phyloP scores from a whole-genome alignment of 2,797 vertebrate genomes.

The Manis javanica region DNA sequence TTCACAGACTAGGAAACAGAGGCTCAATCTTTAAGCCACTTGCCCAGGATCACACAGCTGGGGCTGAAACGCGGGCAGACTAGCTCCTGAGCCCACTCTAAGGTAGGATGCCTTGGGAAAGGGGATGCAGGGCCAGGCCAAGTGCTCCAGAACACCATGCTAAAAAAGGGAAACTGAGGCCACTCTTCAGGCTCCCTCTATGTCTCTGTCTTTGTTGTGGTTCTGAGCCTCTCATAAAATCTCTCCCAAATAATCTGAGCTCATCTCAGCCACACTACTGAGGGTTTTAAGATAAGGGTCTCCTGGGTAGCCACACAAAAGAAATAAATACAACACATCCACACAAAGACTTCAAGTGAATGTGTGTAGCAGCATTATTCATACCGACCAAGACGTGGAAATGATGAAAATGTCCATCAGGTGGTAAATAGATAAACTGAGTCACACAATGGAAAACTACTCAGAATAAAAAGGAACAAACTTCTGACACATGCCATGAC shows the following conservation, averaged over 20 bases:
- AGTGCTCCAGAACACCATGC: background rate
- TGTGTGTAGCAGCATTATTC: no score
- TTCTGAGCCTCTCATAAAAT: background rate
- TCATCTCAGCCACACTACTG: background rate
- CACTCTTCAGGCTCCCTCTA: no score
- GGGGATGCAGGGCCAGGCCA: no score
- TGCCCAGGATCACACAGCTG: background rate
- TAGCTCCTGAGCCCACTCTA: no score
- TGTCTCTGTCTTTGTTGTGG: background rate
- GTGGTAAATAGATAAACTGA: background rate
- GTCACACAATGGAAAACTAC: background rate
- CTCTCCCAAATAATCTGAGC: background rate
- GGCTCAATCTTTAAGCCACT: background rate
- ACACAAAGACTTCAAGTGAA: background rate
- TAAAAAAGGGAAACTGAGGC: background rate
- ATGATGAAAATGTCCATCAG: background rate
- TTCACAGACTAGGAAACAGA: background rate
- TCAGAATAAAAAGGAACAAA: background rate
- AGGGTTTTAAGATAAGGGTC: background rate
- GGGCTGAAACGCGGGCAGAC: background rate
- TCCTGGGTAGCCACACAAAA: background rate
- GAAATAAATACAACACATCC: background rate
- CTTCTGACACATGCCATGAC: background rate
- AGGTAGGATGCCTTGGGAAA: no score
- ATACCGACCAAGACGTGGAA: background rate